Evolutionary conservation across 2,888 invertebrate genomes (phyloP).

Genomic region (Lasioglossum marginatum): DNA sequence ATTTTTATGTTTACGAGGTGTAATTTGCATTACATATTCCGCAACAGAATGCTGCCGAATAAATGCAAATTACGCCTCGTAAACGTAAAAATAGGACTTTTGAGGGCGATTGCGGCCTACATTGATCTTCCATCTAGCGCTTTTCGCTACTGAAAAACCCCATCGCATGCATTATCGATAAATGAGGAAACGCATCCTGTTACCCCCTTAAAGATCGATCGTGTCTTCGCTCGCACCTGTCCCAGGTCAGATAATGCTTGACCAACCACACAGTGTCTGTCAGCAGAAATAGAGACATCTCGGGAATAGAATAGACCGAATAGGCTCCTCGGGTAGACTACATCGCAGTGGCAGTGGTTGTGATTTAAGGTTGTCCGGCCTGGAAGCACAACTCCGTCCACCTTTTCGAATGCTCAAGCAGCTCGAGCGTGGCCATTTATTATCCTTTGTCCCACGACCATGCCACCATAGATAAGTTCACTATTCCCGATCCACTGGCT

Average conservation of each 20-base stretch:
- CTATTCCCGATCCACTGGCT: constrained; percentile 53
- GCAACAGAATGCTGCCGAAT: no score
- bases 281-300: constrained; percentile 64
- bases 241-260: constrained; percentile 47
- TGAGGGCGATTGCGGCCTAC: no score
- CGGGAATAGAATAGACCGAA: constrained; percentile 39
- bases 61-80: no score
- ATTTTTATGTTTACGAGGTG: no score
- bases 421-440: constrained; percentile 65
- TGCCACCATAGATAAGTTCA: constrained; percentile 65
- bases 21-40: no score
- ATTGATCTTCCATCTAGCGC: no score
- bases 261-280: constrained; percentile 36
- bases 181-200: no score
- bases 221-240: constrained; percentile 8
- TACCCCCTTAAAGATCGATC: neutral
- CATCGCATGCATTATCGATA: no score
- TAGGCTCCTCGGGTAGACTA: constrained; percentile 37
- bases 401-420: constrained; percentile 65
- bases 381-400: constrained; percentile 57
- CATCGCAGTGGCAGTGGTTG: constrained; percentile 55
- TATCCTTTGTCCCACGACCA: constrained; percentile 70
- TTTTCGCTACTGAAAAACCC: no score
- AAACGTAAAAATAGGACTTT: no score
- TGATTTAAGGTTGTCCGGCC: constrained; percentile 66